phyloP scores from a whole-genome alignment of 2,888 invertebrate genomes.

The Drosophila parthenogenetica region DNA sequence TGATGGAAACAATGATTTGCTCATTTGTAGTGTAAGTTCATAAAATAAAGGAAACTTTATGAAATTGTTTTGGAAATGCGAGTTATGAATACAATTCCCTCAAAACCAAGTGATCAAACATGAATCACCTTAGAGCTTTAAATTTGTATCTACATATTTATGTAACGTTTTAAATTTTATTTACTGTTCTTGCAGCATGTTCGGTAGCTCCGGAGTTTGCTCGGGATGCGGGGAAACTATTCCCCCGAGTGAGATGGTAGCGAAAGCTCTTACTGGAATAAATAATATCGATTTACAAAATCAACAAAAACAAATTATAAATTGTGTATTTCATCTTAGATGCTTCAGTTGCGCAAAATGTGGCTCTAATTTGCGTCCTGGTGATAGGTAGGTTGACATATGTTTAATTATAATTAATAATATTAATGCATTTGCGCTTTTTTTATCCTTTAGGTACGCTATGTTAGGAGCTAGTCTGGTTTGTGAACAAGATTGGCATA shows the following conservation, averaged over 20 bases:
- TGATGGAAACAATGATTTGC: slow-evolving; percentile 78
- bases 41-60: neutral
- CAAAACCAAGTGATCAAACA: no score
- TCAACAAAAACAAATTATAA: slow-evolving; percentile 77
- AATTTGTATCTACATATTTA: neutral
- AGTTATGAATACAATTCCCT: no score
- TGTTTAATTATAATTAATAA: neutral
- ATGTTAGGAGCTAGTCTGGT: slow-evolving; percentile 95
- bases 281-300: slow-evolving; percentile 86
- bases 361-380: slow-evolving; percentile 93
- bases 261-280: slow-evolving; percentile 87
- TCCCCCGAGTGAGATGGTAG: slow-evolving; percentile 96
- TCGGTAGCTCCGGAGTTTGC: slow-evolving; percentile 95
- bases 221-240: slow-evolving; percentile 96
- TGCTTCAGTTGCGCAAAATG: slow-evolving; percentile 98
- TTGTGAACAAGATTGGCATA: slow-evolving; percentile 98
- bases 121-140: no score
- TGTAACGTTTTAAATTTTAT: slow-evolving; percentile 13
- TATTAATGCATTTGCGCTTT: no score
- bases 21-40: slow-evolving; percentile 1
- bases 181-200: slow-evolving; percentile 89
- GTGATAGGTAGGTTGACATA: slow-evolving; percentile 90
- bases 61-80: neutral
- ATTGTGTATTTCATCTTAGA: slow-evolving; percentile 90
- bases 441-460: slow-evolving; percentile 88